phyloP scores from a whole-genome alignment of 2,113 vertebrate species.

The Lathamus discolor region DNA sequence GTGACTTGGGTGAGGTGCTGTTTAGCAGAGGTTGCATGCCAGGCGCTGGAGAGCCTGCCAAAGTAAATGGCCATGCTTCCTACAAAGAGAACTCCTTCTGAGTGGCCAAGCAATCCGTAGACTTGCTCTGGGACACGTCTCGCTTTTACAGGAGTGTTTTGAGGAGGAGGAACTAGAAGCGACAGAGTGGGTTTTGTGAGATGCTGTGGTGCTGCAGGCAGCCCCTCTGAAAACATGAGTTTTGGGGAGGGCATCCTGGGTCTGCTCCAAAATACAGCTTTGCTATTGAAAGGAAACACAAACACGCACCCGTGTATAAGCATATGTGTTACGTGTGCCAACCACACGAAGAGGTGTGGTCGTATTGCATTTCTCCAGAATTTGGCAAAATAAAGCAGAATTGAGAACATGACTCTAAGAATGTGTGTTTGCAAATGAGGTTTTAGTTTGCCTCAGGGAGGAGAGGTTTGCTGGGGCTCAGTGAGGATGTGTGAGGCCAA shows the following conservation, averaged over 20 bases:
- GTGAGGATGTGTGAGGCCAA: background rate
- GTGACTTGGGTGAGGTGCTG: background rate
- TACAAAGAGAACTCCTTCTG: background rate
- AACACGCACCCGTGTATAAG: rapidly evolving
- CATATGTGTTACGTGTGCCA: rapidly evolving
- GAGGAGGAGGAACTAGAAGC: background rate
- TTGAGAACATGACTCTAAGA: background rate
- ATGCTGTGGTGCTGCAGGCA: background rate
- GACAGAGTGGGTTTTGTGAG: constrained; percentile 9
- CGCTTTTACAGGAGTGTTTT: background rate
- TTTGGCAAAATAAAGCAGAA: background rate
- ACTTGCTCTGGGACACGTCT: background rate
- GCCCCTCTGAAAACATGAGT: background rate
- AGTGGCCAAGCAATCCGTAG: constrained; percentile 1
- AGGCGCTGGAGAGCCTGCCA: constrained; percentile 2
- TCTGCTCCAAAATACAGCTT: background rate
- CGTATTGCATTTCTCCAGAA: background rate
- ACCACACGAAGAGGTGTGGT: background rate
- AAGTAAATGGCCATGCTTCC: constrained; percentile 18
- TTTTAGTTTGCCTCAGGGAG: background rate
- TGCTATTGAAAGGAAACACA: background rate
- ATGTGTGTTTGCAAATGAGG: background rate
- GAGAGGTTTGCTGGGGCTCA: background rate
- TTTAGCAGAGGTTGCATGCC: background rate
- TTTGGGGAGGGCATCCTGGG: background rate